These are phyloP conservation scores for Epinephelus moara DNA, from an alignment of 2,113 vertebrate genomes.

Conservation along the genomic window DNA sequence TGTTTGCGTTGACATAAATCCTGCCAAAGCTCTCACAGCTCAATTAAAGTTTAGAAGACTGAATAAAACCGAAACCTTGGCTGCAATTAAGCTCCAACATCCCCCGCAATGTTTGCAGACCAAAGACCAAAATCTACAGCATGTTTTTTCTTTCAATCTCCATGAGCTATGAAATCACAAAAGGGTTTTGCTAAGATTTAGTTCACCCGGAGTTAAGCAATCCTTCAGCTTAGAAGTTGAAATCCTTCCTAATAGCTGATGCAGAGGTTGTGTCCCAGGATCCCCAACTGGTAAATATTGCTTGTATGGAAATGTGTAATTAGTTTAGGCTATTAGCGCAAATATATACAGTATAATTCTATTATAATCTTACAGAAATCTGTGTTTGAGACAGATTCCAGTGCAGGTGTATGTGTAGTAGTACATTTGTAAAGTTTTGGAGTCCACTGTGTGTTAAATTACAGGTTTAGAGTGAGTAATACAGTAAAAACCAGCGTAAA, in stretches of 20 bases:
- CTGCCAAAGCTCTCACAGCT: background rate
- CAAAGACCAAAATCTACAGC: conserved; percentile 35
- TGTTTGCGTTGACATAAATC: background rate
- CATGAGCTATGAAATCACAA: conserved; percentile 38
- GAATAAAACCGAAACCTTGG: background rate
- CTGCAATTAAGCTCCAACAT: conserved; percentile 7
- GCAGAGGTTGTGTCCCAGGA: conserved; percentile 41
- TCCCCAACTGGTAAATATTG: conserved; percentile 40
- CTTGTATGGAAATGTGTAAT: conserved; percentile 38
- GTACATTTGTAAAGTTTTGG: conserved; percentile 1
- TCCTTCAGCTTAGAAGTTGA: conserved; percentile 43
- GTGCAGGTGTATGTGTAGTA: background rate
- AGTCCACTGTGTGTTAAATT: background rate
- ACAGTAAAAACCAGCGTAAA: background rate
- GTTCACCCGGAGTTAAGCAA: conserved; percentile 20
- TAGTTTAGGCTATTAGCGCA: conserved; percentile 33
- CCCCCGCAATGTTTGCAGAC: background rate
- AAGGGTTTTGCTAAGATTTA: conserved; percentile 43
- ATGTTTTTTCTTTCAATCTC: conserved; percentile 10
- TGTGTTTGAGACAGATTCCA: background rate
- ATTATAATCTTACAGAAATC: background rate
- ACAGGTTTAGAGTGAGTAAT: background rate
- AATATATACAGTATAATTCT: background rate
- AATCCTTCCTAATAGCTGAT: conserved; percentile 48
- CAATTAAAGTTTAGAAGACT: conserved; percentile 4